phyloP scores from a whole-genome alignment of 64 coral and sea anemone species.

The Montipora efflorescens region DNA sequence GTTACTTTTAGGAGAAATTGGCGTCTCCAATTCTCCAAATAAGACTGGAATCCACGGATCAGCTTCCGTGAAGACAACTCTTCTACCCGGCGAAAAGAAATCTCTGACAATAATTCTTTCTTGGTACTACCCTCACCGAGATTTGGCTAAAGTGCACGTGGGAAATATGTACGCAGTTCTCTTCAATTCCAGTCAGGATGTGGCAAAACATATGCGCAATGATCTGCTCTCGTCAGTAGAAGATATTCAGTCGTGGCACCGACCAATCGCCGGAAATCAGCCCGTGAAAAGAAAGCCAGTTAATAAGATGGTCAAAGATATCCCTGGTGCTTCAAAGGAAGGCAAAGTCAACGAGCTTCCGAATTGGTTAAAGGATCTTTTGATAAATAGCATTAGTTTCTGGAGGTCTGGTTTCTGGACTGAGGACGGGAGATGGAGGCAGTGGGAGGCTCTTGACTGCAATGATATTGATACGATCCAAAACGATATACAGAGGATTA shows the following conservation, averaged over 20 bases:
- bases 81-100: constrained; percentile 79
- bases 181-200: constrained; percentile 84
- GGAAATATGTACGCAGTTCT: constrained; percentile 81
- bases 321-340: constrained; percentile 38
- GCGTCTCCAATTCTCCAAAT: constrained; percentile 11
- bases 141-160: constrained; percentile 76
- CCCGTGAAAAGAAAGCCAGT: constrained; percentile 18
- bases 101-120: constrained; percentile 88
- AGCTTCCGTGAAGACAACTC: constrained; percentile 58
- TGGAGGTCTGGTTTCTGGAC: constrained; percentile 96
- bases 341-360: constrained; percentile 68
- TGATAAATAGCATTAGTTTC: constrained; percentile 88
- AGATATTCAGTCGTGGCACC: constrained; percentile 51
- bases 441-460: constrained; percentile 95
- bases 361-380: constrained; percentile 81
- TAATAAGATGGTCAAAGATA: constrained; percentile 33
- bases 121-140: constrained; percentile 92
- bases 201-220: constrained; percentile 78
- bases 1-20: constrained; percentile 51
- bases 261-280: constrained; percentile 16
- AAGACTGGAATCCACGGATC: constrained; percentile 74
- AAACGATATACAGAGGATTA: constrained; percentile 88
- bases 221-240: constrained; percentile 70
- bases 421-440: constrained; percentile 84
- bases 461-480: constrained; percentile 91